These are phyloP conservation scores for Drosophila mercatorum DNA, from an alignment of 2,888 invertebrate genomes.

Conservation along the genomic window DNA sequence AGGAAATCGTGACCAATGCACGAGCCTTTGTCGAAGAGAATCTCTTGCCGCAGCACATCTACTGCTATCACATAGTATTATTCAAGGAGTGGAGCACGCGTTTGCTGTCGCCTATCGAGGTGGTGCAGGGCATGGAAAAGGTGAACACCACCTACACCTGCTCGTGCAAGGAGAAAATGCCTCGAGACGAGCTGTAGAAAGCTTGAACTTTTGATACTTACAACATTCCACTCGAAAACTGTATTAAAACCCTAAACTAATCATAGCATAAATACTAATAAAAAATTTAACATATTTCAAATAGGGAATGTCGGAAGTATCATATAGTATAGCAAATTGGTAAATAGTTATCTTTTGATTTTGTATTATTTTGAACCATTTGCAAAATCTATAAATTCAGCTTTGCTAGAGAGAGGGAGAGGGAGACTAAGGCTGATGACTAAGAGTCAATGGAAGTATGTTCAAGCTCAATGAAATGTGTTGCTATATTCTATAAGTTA, in stretches of 20 bases:
- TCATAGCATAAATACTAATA: conserved; percentile 12
- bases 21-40: conserved; percentile 90
- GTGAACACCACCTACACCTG: conserved; percentile 85
- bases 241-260: conserved; percentile 6
- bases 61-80: conserved; percentile 93
- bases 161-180: conserved; percentile 71
- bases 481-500: too few species aligned
- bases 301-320: background rate
- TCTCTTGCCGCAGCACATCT: conserved; percentile 92
- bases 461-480: too few species aligned
- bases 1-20: conserved; percentile 88
- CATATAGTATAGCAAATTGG: background rate
- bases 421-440: too few species aligned
- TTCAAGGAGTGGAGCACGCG: conserved; percentile 91
- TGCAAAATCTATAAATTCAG: too few species aligned
- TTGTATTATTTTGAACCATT: too few species aligned
- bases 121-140: conserved; percentile 88
- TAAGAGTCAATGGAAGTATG: too few species aligned
- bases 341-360: too few species aligned
- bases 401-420: too few species aligned
- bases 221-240: background rate
- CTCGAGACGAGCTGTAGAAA: conserved; percentile 81
- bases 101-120: conserved; percentile 86
- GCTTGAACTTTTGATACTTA: conserved; percentile 1
- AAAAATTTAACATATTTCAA: conserved; percentile 3